These are phyloP conservation scores for Nezara viridula DNA, from an alignment of 2,888 invertebrate species.

Conservation along the genomic window DNA sequence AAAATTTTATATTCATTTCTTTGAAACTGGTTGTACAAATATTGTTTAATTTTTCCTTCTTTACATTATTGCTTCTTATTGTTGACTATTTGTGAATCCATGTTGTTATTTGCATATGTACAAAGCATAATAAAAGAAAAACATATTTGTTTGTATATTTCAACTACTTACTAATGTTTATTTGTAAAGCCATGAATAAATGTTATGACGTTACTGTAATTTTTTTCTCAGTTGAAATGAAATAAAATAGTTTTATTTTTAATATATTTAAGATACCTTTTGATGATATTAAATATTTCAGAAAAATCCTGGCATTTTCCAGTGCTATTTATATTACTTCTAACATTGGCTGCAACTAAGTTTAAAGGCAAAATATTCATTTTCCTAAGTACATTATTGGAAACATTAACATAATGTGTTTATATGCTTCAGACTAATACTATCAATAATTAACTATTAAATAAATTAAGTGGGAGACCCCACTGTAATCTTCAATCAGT, in stretches of 20 bases:
- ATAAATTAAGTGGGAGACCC: too few relatives aligned
- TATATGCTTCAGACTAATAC: too few relatives aligned
- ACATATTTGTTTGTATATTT: constrained; percentile 52
- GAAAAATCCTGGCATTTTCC: neutral
- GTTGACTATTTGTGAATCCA: constrained; percentile 55
- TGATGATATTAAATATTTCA: neutral
- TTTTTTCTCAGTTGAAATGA: constrained; percentile 8
- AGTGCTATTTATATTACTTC: neutral
- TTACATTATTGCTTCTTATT: constrained; percentile 55
- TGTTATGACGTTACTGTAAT: constrained; percentile 48
- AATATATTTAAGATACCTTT: constrained; percentile 4
- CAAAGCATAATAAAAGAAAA: constrained; percentile 31
- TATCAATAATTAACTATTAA: too few relatives aligned
- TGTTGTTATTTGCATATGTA: constrained; percentile 56
- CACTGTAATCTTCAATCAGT: too few relatives aligned
- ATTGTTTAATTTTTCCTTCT: constrained; percentile 38
- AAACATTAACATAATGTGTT: too few relatives aligned
- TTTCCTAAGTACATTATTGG: neutral
- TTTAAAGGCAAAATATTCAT: neutral
- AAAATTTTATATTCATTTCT: constrained; percentile 47
- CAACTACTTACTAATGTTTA: constrained; percentile 55
- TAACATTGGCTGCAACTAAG: neutral
- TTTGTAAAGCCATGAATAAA: constrained; percentile 57
- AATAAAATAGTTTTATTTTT: constrained; percentile 35
- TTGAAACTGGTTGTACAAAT: constrained; percentile 49